Percentiles rank a stretch among this genome's conserved stretches.
These are phyloP conservation scores for Meteorus cinctellus DNA, from an alignment of 2,888 invertebrate species.

Conservation along the genomic window DNA sequence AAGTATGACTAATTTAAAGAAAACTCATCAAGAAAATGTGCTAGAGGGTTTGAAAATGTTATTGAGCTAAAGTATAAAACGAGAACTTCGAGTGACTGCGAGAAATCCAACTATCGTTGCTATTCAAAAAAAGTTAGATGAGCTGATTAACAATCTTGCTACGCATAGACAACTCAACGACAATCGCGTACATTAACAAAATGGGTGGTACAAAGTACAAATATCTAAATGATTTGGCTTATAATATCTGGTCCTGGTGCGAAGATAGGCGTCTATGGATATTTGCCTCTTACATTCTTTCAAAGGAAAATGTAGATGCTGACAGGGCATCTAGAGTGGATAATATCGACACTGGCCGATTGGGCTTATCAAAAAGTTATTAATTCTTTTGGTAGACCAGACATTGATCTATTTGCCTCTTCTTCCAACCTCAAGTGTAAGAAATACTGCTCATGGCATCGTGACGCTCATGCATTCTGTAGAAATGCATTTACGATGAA, in stretches of 20 bases:
- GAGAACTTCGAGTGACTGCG: too few relatives aligned
- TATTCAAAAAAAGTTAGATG: too few relatives aligned
- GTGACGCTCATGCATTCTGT: conserved; percentile 42
- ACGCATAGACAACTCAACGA: conserved; percentile 56
- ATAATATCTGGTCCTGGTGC: conserved; percentile 55
- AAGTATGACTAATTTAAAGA: neutral
- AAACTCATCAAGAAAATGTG: neutral
- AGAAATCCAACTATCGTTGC: too few relatives aligned
- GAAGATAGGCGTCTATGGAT: conserved; percentile 52
- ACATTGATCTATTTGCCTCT: conserved; percentile 54
- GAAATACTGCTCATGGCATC: conserved; percentile 49
- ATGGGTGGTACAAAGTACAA: conserved; percentile 50
- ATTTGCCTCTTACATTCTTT: conserved; percentile 49
- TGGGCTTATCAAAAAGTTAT: conserved; percentile 42
- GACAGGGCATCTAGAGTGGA: conserved; percentile 51
- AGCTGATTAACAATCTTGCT: conserved; percentile 23
- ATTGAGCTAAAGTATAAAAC: neutral
- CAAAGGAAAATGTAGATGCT: conserved; percentile 49
- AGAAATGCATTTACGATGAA: neutral
- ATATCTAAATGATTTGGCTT: conserved; percentile 45
- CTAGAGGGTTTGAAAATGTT: conserved; percentile 9
- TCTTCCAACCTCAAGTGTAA: conserved; percentile 52
- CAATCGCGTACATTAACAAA: conserved; percentile 52
- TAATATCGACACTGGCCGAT: conserved; percentile 52
- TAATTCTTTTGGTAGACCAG: conserved; percentile 41